phyloP scores from a whole-genome alignment of 2,113 vertebrate genomes.

The Zosterops japonicus region DNA sequence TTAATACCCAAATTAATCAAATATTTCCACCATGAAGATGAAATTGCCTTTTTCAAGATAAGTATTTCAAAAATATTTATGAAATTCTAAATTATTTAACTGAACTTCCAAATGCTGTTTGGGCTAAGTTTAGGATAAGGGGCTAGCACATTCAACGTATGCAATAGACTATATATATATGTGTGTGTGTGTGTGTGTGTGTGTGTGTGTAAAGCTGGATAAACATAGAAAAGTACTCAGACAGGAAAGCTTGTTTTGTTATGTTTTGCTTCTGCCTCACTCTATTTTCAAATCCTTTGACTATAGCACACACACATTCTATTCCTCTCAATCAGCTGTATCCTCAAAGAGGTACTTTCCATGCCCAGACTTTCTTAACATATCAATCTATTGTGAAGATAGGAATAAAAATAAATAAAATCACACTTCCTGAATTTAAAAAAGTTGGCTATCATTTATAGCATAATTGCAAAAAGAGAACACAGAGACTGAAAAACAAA shows the following conservation, averaged over 20 bases:
- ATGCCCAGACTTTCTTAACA: not conserved
- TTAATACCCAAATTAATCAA: not conserved
- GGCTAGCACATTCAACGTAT: not conserved
- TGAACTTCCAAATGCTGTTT: not conserved
- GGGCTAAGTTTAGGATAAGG: not conserved
- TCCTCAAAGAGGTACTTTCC: not conserved
- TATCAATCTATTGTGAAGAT: not conserved
- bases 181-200: too few species aligned
- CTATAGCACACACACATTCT: not conserved
- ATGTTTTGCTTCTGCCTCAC: not conserved
- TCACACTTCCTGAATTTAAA: not conserved
- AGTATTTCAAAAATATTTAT: not conserved
- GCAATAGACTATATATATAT: not conserved
- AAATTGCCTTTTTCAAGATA: not conserved
- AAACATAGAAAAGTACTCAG: not conserved
- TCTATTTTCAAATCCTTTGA: not conserved
- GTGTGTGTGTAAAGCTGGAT: not conserved
- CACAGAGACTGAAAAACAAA: not conserved
- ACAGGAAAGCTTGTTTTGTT: not conserved
- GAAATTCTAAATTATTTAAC: not conserved
- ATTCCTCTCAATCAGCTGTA: not conserved
- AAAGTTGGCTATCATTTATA: not conserved
- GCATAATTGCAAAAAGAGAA: not conserved
- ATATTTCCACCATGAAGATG: not conserved
- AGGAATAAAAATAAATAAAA: not conserved